Evolutionary conservation across 1,140 invertebrate species (phyloP).

Genomic region (Berghia stephanieae): DNA sequence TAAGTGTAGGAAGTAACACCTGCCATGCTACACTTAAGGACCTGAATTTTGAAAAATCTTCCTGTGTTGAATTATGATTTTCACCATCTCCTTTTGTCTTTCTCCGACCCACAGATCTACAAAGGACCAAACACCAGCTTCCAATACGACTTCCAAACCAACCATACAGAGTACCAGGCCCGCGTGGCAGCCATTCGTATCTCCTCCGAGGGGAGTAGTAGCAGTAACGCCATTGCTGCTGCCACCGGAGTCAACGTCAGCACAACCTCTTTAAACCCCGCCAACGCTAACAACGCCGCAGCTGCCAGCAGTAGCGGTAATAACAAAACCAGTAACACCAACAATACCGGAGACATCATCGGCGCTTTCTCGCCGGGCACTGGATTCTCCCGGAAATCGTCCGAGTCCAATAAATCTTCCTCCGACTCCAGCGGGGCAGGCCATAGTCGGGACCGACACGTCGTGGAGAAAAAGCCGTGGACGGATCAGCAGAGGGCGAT

Average conservation of each 20-base stretch:
- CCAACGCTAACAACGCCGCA: no score
- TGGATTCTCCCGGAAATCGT: conserved; percentile 69
- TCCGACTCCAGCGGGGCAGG: conserved; percentile 30
- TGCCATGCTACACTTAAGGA: neutral
- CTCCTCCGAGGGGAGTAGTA: conserved; percentile 64
- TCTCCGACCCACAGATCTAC: conserved; percentile 73
- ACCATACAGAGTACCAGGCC: conserved; percentile 77
- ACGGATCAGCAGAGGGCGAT: conserved; percentile 75
- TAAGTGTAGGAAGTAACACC: neutral
- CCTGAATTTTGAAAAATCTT: neutral
- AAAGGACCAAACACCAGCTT: conserved; percentile 75
- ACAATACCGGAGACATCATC: conserved; percentile 66
- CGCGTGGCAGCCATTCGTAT: conserved; percentile 79
- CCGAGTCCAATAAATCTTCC: conserved; percentile 45
- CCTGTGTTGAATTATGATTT: neutral
- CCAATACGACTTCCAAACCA: conserved; percentile 74
- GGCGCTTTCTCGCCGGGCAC: conserved; percentile 75
- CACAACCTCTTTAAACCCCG: no score
- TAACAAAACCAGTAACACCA: no score
- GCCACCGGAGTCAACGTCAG: no score
- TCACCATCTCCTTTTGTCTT: conserved; percentile 13
- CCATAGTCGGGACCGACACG: neutral
- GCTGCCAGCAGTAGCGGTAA: no score
- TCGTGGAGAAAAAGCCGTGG: conserved; percentile 67
- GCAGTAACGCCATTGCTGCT: no score